Base-by-base conservation (phyloP, 1,140 invertebrate genomes). In the Sitodiplosis mosellana region DNA sequence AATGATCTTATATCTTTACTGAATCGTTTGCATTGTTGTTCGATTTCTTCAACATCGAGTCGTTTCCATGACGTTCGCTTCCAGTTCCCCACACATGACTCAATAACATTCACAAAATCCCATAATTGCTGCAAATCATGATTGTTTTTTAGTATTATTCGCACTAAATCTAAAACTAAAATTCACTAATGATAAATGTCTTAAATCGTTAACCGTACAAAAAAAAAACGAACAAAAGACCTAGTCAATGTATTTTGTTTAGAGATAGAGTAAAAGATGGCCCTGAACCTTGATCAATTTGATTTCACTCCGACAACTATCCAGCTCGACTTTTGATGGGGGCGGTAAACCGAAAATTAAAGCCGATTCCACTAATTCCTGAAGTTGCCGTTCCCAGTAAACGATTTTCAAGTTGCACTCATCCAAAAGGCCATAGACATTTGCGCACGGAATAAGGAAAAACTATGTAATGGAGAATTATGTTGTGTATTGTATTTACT, bases 1-100 rank as follows among this genome's bases (percentile, higher is more conserved):
- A 91, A 65, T 6, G 69, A 73, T 67, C 78, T 72, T 36, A 86
- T 66, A 59, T 87, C 83, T 54, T 84, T 85, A 7, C 78, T 75
- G 59, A 88, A 81, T 59, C 81, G 83, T 64, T 90, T 90, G 60
- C 86, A 85, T 60, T 90, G 85, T 55, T 85, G 77, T 62, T 91
- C 87, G 77, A 91, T 85, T 50, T 74, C 74, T 54, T 92, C 88
- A 5, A 87, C 80, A 58, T 91, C 83, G 51, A 91, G 82, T 55
- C 80, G 78, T 51, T 78, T 78, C 87, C 87, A 92, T 10, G 74
- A 69, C 14, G 86, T 90, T 4, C 70, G 76, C 56, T 89, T 85
- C 87, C 87, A 91, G 58, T 85, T 76, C 48, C 81, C 70, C 52
- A 91, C 75, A 58, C 72, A 80, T 1, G 77, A 79, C 50, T 69